These are phyloP conservation scores for Copsychus sechellarum DNA, from an alignment of 2,113 vertebrate genomes.

Conservation along the genomic window DNA sequence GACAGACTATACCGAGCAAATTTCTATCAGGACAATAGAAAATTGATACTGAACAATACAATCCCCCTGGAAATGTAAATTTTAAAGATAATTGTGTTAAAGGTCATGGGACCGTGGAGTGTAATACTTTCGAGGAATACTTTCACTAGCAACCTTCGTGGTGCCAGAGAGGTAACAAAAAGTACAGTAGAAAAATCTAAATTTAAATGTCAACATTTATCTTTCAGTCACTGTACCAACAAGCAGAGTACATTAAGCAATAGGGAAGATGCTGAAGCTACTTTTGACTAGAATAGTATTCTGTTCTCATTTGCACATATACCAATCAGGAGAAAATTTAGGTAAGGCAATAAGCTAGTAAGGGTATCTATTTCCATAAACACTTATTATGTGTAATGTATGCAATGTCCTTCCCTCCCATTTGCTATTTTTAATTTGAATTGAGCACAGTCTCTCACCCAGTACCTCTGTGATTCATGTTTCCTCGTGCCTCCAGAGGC, in stretches of 20 bases:
- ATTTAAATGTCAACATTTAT: background rate
- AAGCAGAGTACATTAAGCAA: background rate
- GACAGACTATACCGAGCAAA: background rate
- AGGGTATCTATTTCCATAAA: background rate
- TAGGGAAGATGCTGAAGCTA: background rate
- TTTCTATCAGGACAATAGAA: background rate
- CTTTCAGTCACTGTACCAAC: background rate
- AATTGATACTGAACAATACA: background rate
- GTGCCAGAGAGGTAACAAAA: background rate
- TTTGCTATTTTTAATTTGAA: constrained; percentile 17
- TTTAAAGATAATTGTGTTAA: background rate
- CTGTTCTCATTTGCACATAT: background rate
- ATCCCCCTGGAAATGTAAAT: background rate
- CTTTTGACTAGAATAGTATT: background rate
- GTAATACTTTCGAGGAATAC: background rate
- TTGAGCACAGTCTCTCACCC: background rate
- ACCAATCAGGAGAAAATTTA: background rate
- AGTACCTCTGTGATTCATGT: background rate
- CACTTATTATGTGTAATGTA: background rate
- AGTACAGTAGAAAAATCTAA: background rate
- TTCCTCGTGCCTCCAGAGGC: background rate
- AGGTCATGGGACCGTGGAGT: background rate
- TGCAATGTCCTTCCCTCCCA: background rate
- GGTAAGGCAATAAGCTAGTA: background rate
- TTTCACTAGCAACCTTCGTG: background rate